A percentile compares a stretch with the other conserved stretches of the same genome.
Evolutionary conservation across 37 sponge, comb jelly and placozoan genomes (phyloP).

Genomic region (Eunapius fragilis): DNA sequence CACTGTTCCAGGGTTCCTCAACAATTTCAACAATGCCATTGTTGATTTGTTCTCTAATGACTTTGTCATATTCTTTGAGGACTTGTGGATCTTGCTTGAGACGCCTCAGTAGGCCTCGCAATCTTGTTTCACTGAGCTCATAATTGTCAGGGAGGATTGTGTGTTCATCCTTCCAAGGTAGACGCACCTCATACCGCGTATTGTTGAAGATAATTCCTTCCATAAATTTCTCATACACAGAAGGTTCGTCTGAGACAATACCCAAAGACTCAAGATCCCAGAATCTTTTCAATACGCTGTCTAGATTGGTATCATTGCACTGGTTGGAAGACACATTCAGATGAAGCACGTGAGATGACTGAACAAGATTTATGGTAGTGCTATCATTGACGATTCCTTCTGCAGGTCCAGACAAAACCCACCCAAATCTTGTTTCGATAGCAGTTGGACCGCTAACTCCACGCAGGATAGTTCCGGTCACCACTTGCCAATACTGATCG

Average conservation of each 20-base stretch:
- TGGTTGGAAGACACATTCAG: background rate
- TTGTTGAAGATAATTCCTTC: conserved; percentile 1
- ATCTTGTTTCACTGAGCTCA: background rate
- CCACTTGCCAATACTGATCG: conserved; percentile 15
- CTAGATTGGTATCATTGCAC: background rate
- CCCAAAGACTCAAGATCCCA: conserved; percentile 43
- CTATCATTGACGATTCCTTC: background rate
- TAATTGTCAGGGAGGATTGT: conserved; percentile 29
- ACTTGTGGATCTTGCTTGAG: conserved; percentile 12
- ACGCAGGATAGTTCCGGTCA: conserved; percentile 7
- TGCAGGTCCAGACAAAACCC: conserved; percentile 35
- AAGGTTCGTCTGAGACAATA: background rate
- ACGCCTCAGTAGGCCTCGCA: conserved; percentile 2
- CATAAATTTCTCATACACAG: conserved; percentile 17
- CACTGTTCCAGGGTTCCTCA: too few species aligned
- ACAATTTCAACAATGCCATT: conserved; percentile 40
- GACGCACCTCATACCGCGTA: conserved; percentile 21
- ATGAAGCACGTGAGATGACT: background rate
- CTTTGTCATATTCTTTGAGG: conserved; percentile 15
- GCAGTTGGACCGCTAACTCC: conserved; percentile 19
- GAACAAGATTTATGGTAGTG: background rate
- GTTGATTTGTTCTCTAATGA: conserved; percentile 10
- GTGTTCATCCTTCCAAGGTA: conserved; percentile 29
- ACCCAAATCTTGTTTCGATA: conserved; percentile 8
- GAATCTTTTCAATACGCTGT: background rate